These are phyloP conservation scores for Papilio elwesi DNA, from an alignment of 2,888 invertebrate species.

Conservation along the genomic window DNA sequence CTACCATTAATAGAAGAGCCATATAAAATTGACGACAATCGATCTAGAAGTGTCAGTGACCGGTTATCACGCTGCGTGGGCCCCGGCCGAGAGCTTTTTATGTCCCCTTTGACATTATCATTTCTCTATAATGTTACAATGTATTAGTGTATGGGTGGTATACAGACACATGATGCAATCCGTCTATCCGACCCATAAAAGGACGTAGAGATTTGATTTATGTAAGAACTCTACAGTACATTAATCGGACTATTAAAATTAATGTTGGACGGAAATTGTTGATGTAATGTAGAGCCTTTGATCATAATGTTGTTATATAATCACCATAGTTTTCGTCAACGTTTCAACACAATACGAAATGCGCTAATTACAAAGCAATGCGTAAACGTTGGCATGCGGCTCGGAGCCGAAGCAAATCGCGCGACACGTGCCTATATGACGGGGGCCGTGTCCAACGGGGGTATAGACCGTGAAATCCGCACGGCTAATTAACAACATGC, in stretches of 20 bases:
- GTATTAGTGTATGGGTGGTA: slow-evolving; percentile 14
- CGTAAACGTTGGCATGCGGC: slow-evolving; percentile 6
- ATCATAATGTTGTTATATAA: neutral
- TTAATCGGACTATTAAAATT: too few species aligned
- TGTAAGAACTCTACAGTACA: too few species aligned
- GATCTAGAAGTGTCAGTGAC: slow-evolving; percentile 44
- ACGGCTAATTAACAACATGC: slow-evolving; percentile 1
- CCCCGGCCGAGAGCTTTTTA: slow-evolving; percentile 31
- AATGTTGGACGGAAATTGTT: too few species aligned
- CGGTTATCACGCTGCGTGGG: slow-evolving; percentile 47
- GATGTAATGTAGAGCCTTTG: too few species aligned
- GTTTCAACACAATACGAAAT: slow-evolving; percentile 2
- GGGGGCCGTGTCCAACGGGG: slow-evolving; percentile 1
- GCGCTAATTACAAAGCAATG: slow-evolving; percentile 1
- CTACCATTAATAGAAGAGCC: slow-evolving; percentile 6
- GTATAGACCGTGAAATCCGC: neutral
- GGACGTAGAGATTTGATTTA: too few species aligned
- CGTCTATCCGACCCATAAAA: slow-evolving; percentile 1
- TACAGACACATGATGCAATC: slow-evolving; percentile 3
- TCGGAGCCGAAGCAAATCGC: slow-evolving; percentile 1
- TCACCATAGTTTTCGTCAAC: neutral
- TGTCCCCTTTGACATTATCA: slow-evolving; percentile 10
- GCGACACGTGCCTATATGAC: neutral
- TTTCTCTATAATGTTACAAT: neutral
- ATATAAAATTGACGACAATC: slow-evolving; percentile 14